Percentiles rank a stretch among this genome's conserved stretches.
Conservation (phyloP, 2,113 vertebrate genomes). For the Erinaceus europaeus region DNA sequence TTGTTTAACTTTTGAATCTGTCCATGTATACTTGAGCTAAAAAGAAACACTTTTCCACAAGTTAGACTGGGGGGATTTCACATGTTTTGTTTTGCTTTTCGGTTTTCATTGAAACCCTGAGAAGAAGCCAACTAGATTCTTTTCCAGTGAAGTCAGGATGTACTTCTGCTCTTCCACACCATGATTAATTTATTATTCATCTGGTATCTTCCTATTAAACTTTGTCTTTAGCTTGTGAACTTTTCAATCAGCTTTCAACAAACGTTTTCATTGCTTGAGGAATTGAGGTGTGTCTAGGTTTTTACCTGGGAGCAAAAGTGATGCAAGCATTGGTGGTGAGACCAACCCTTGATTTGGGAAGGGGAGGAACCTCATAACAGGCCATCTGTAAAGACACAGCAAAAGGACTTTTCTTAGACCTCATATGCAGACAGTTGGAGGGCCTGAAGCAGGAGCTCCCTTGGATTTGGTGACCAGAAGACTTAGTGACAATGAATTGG, state of each 20-base stretch:
- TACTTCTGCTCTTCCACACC: conserved; percentile 13
- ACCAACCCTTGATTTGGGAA: conserved; percentile 55
- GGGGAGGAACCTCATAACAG: conserved; percentile 60
- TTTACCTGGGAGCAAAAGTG: conserved; percentile 70
- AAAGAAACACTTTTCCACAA: neutral
- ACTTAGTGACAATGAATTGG: conserved; percentile 27
- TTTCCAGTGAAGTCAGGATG: conserved; percentile 20
- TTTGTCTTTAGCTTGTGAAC: conserved; percentile 62
- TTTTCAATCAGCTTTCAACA: conserved; percentile 61
- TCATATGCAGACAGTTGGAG: neutral
- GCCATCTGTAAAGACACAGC: neutral
- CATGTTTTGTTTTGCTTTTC: neutral
- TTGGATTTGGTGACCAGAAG: neutral
- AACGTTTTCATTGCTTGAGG: conserved; percentile 69
- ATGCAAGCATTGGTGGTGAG: conserved; percentile 70
- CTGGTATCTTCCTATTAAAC: conserved; percentile 46
- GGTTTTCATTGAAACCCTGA: neutral
- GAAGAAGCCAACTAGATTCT: conserved; percentile 28
- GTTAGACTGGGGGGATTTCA: neutral
- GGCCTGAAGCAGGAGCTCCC: neutral
- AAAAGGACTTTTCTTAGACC: neutral
- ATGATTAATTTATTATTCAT: conserved; percentile 66
- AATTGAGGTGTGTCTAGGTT: conserved; percentile 72
- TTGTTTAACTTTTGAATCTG: neutral
- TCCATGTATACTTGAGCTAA: neutral